Percentiles rank a stretch among this genome's conserved stretches.
Evolutionary conservation across 2,888 invertebrate genomes (phyloP).

Genomic region (Lasioglossum malachurum): DNA sequence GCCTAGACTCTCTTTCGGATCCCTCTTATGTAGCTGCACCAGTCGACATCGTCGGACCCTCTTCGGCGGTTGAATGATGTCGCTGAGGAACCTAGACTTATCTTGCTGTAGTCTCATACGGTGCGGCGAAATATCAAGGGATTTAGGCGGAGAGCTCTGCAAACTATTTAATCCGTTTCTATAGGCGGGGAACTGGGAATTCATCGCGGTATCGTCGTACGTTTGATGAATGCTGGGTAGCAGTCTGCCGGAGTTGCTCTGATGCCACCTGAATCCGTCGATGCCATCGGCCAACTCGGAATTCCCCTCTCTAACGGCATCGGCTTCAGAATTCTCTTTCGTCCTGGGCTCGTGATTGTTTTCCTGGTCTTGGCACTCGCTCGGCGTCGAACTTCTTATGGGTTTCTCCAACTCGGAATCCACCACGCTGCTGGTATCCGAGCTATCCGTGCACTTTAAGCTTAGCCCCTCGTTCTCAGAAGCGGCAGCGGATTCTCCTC

Average conservation of each 20-base stretch:
- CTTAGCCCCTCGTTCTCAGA: constrained; percentile 80
- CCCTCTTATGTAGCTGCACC: constrained; percentile 89
- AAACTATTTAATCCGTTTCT: constrained; percentile 53
- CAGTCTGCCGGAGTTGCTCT: constrained; percentile 80
- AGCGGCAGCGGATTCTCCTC: constrained; percentile 80
- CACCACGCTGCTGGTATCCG: constrained; percentile 81
- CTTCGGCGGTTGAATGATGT: constrained; percentile 80
- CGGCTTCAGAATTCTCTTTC: constrained; percentile 47
- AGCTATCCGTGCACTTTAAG: constrained; percentile 79
- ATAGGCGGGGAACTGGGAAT: constrained; percentile 55
- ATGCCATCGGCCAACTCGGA: constrained; percentile 69
- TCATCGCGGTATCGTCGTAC: constrained; percentile 56
- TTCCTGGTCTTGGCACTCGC: constrained; percentile 75
- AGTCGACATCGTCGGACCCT: constrained; percentile 87
- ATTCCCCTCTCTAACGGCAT: constrained; percentile 51
- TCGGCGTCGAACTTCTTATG: constrained; percentile 83
- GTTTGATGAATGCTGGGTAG: constrained; percentile 81
- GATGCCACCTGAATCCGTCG: constrained; percentile 82
- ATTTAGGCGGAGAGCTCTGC: constrained; percentile 32
- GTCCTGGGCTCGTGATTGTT: constrained; percentile 37
- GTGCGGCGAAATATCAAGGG: constrained; percentile 73
- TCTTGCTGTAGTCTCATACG: constrained; percentile 81
- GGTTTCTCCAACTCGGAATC: constrained; percentile 86
- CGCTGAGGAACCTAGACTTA: constrained; percentile 81
- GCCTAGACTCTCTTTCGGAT: constrained; percentile 89